Evolutionary conservation across 2,797 vertebrate genomes (phyloP).

Genomic region (Falco biarmicus): DNA sequence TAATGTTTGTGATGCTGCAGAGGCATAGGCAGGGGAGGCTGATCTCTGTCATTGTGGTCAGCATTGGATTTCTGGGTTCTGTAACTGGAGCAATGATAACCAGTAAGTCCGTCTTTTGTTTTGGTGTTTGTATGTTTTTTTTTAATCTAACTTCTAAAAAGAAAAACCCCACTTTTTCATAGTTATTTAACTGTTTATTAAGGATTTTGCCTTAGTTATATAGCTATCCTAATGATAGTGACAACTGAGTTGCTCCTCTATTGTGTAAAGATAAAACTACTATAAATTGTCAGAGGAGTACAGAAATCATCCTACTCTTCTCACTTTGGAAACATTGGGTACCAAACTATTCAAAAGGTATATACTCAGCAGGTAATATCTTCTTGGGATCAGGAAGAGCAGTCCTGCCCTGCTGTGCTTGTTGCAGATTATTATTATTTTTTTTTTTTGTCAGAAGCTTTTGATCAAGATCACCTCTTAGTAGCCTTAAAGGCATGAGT

Average conservation of each 20-base stretch:
- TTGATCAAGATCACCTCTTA: neutral
- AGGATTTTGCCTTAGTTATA: neutral
- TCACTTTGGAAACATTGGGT: neutral
- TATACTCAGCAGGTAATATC: neutral
- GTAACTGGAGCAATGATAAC: conserved; percentile 94
- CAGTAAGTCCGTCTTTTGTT: conserved; percentile 85
- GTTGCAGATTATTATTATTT: neutral
- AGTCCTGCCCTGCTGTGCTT: neutral
- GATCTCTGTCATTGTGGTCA: conserved; percentile 92
- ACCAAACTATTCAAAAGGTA: neutral
- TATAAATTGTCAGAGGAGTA: neutral
- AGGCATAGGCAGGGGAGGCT: conserved; percentile 92
- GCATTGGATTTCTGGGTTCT: conserved; percentile 93
- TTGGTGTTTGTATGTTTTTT: neutral
- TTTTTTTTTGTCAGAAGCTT: neutral
- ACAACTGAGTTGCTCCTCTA: neutral
- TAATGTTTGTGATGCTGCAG: conserved; percentile 97
- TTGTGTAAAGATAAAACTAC: neutral
- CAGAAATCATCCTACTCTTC: neutral
- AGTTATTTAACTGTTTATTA: neutral
- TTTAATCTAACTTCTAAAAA: neutral
- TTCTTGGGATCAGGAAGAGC: neutral
- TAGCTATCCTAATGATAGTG: neutral
- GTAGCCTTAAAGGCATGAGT: neutral
- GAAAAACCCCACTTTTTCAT: neutral